Evolutionary conservation across 2,113 vertebrate species (phyloP), one percentile per base, ranked within the genome.

Genomic region (Sorex araneus): DNA sequence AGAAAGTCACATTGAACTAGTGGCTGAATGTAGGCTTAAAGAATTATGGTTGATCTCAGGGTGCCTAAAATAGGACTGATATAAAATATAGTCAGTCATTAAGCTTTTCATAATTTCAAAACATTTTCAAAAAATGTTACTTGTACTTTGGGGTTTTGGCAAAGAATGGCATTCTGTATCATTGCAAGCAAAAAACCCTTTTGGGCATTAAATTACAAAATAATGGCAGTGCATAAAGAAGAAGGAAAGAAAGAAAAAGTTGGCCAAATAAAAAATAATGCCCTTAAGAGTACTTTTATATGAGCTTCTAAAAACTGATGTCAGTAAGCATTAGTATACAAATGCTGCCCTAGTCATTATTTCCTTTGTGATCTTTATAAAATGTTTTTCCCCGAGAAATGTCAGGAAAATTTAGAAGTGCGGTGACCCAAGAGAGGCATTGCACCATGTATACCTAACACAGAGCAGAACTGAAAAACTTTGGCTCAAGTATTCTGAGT

Each of bases 91-190:
- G 6, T 25, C 2, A 18, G 6, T 25, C 13, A 64, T 73, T 73
- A 73, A 92, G 30, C 21, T 4, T 80, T 43, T 23, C 30, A 85
- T 25, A 64, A 89, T 84, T 79, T 66, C 76, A n/a, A 73, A 64
- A 66, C 32, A 34, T 32, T 25, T 34, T 21, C 15, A 47, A 28
- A 80, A n/a, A n/a, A 40, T 82, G 50, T 23, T 60, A 36, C 70
- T 40, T 23, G 23, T 57, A n/a, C 25, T 67, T 67, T 50, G 7
- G n/a, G 13, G 7, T 43, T 89, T 73, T 67, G 4, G 36, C 34
- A 34, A 25, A 36, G 6, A 8, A 8, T 57, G 60, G 54, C 4
- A 73, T 10, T 6, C 10, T 11, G 28, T 27, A 63, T 60, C 36
- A 47, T 34, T 60, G 57, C 30, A 45, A 74, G 16, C 40, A 73